Evolutionary conservation across 1,140 invertebrate genomes (phyloP).

Genomic region (Hylyphantes graminicola): DNA sequence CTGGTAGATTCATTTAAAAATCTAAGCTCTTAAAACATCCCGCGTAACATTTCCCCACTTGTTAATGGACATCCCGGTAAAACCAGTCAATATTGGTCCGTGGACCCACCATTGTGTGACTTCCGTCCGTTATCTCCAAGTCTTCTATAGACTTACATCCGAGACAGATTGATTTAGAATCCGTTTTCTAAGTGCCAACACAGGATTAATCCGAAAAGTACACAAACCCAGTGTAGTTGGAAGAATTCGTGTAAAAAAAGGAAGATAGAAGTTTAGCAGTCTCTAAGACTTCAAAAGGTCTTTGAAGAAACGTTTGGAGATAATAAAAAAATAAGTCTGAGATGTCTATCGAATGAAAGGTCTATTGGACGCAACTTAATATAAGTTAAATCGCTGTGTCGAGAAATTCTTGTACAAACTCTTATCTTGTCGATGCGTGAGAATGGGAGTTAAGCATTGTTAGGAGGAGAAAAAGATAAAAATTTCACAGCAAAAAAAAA

Average conservation of each 20-base stretch:
- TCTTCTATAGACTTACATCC: conserved; percentile 27
- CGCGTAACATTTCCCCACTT: conserved; percentile 18
- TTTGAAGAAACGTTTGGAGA: conserved; percentile 2
- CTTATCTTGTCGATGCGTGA: conserved; percentile 6
- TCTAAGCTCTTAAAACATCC: background rate
- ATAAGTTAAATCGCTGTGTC: conserved; percentile 19
- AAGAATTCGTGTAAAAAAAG: background rate
- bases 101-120: conserved; percentile 7
- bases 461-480: no score
- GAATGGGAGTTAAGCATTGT: no score
- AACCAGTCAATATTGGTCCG: conserved; percentile 38
- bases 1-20: no score
- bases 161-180: conserved; percentile 32
- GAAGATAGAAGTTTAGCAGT: background rate
- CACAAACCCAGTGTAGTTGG: background rate
- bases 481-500: no score
- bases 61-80: conserved; percentile 28
- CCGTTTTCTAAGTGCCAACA: conserved; percentile 41
- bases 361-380: conserved; percentile 26
- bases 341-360: conserved; percentile 22
- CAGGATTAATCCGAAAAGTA: conserved; percentile 35
- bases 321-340: conserved; percentile 1
- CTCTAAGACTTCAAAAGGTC: conserved; percentile 22
- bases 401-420: conserved; percentile 32
- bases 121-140: background rate